Evolutionary conservation across 2,113 vertebrate genomes (phyloP).

Genomic region (Sula dactylatra): DNA sequence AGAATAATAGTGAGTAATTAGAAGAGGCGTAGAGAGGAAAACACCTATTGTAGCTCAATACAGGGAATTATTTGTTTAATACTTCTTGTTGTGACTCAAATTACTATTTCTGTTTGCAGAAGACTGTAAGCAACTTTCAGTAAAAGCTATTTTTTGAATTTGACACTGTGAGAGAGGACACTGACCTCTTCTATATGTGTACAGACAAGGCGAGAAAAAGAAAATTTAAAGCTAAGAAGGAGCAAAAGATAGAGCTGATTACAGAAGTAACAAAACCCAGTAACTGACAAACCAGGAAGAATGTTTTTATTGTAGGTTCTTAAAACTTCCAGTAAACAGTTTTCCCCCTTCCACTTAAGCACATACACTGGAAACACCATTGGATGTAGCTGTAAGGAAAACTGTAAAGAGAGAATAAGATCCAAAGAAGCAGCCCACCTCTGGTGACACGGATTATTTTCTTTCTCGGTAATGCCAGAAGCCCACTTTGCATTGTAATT

Average conservation of each 20-base stretch:
- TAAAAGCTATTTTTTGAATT: not conserved
- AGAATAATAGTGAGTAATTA: not conserved
- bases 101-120: not conserved
- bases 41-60: not conserved
- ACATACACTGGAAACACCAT: not conserved
- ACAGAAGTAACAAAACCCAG: not conserved
- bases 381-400: not conserved
- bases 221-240: not conserved
- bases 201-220: not conserved
- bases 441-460: not conserved
- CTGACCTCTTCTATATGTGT: not conserved
- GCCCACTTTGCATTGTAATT: not conserved
- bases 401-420: not conserved
- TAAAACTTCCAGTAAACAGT: not conserved
- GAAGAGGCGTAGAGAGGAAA: not conserved
- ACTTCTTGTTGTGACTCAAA: not conserved
- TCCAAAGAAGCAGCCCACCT: not conserved
- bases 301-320: not conserved
- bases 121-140: not conserved
- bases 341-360: not conserved
- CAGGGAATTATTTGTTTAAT: not conserved
- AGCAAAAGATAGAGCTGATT: not conserved
- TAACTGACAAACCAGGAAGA: not conserved
- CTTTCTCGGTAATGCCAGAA: not conserved
- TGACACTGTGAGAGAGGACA: not conserved